Conservation (phyloP, 2,888 invertebrate genomes). For the Scaptomyza polygonia region DNA sequence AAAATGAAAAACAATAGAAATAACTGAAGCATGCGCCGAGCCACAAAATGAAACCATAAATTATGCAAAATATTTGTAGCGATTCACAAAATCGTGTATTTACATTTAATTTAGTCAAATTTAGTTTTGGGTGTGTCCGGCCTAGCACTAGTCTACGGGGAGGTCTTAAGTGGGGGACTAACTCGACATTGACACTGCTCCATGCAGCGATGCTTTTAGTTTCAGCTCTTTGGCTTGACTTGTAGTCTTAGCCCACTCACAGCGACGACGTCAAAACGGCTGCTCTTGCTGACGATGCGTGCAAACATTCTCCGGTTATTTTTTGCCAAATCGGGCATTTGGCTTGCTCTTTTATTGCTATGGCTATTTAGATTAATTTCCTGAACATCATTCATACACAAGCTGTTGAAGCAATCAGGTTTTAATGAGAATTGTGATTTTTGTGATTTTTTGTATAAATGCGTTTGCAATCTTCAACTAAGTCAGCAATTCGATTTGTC, state of each 20-base stretch:
- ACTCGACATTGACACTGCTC: conserved; percentile 74
- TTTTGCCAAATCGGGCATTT: conserved; percentile 39
- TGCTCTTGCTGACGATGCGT: conserved; percentile 25
- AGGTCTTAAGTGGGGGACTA: conserved; percentile 26
- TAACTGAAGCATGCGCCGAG: conserved; percentile 27
- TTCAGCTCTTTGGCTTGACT: conserved; percentile 39
- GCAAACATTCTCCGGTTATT: conserved; percentile 34
- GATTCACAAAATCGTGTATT: conserved; percentile 24
- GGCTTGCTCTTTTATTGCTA: conserved; percentile 57
- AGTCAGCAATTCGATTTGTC: conserved; percentile 58
- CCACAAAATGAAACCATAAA: conserved; percentile 59
- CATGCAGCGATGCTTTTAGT: conserved; percentile 61
- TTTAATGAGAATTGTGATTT: conserved; percentile 51
- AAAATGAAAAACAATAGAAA: conserved; percentile 19
- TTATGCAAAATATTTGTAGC: conserved; percentile 70
- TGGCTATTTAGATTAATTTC: conserved; percentile 76
- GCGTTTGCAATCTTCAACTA: conserved; percentile 30
- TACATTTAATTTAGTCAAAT: conserved; percentile 67
- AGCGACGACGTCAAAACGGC: conserved; percentile 11
- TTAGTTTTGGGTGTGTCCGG: conserved; percentile 64
- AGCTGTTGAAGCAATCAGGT: conserved; percentile 50
- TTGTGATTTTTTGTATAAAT: conserved; percentile 57
- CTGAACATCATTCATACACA: conserved; percentile 46
- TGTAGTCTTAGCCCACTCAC: conserved; percentile 43
- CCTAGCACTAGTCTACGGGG: conserved; percentile 5